Evolutionary conservation across 2,113 vertebrate species (phyloP), one percentile per base, ranked within the genome.

Genomic region (Lasiurus cinereus): DNA sequence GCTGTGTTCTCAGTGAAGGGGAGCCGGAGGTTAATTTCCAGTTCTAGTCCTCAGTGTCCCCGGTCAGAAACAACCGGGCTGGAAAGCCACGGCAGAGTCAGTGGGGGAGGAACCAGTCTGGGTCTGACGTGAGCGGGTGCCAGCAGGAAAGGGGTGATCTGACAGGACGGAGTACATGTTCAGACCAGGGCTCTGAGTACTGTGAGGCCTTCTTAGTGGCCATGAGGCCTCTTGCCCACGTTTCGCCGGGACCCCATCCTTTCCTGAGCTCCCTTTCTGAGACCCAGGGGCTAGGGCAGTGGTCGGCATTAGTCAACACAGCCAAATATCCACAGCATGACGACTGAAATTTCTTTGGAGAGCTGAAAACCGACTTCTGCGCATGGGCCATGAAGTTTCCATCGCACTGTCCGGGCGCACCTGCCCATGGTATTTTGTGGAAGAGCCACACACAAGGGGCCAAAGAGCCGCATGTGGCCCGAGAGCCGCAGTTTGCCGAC

Each of bases 211-310:
- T 6, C 3, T 52, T 1, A 4, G 19, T 9, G 31, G 74, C 21
- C 2, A 8, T 3, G 11, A n/a, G n/a, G n/a, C n/a, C 9, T 22
- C 3, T 0, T 12, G 1, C 16, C 2, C 8, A 8, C 3, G 0
- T 33, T 22, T 59, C 6, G 21, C 50, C 9, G 24, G 0, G 1
- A 46, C 11, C 22, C 27, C 9, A 1, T 67, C 24, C 52, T 76
- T 82, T 18, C 19, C 0, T 5, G 24, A 33, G 59, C 18, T 16
- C 14, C 3, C 29, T 33, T 24, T 14, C 43, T 0, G 6, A 39
- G 12, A 8, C 78, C 24, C 16, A 3, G 12, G 74, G n/a, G 2
- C 5, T 1, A 31, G 64, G 74, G 39, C 39, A 39, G 39, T 39
- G 39, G 39, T 39, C 39, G 39, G 39, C 39, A 39, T 39, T 39